Evolutionary conservation across 2,888 invertebrate species (phyloP), one percentile per base, ranked within the genome.

Genomic region (Idaea dimidiata): DNA sequence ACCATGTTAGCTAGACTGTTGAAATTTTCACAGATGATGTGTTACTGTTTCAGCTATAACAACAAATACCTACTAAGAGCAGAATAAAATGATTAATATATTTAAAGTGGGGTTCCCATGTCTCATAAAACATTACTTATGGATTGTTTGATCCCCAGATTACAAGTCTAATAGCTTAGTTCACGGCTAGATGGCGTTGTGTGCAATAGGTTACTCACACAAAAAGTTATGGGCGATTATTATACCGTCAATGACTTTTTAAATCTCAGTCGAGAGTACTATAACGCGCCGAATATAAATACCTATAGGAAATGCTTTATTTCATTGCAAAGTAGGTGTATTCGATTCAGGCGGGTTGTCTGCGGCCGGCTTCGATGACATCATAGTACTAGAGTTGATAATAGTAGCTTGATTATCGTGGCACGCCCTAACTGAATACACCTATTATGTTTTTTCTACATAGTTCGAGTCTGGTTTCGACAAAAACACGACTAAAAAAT

Each of bases 351-450:
- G 66, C 82, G 91, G 79, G 61, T 89, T 79, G 81, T 76, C 78
- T 68, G 70, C 78, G 77, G 75, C 80, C 43, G 43, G 78, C 83
- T 64, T 17, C n/a, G 84, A 80, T 89, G 89, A 90, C 87, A 87
- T 89, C 91, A 90, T 80, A 69, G 67, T 72, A 56, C 66, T 78
- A 82, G 83, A 79, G 78, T 80, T 86, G 88, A 89, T 89, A 89
- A 86, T 81, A 79, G 69, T 70, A 63, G 71, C 87, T 83, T 87
- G 86, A 84, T 83, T 79, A 74, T 59, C 58, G 70, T 78, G 88
- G 78, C 87, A 89, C 91, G 82, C 90, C 91, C 43, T 43, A 43
- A 43, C 43, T 43, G 43, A 43, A 43, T 43, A 43, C 43, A 43
- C 43, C 24, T 24, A 24, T 24, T 24, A 24, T 24, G 24, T 24